Conservation (phyloP, 2,888 invertebrate genomes). For the Balanococcus diminutus region DNA sequence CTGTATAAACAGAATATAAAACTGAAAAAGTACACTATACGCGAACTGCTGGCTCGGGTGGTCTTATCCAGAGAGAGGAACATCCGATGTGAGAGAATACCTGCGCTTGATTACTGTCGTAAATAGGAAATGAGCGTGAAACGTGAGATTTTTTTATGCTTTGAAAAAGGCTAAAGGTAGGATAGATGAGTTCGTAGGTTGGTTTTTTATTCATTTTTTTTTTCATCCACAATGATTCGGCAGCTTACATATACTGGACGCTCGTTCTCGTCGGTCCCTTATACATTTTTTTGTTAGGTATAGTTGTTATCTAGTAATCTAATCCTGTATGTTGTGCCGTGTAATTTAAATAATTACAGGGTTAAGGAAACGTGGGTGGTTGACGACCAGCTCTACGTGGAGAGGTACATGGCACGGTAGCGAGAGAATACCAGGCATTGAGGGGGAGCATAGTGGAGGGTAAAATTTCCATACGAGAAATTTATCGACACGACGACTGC, state of each 20-base stretch:
- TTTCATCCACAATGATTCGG: constrained; percentile 19
- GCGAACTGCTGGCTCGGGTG: background rate
- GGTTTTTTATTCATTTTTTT: background rate
- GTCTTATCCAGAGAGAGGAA: background rate
- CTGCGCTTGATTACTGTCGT: constrained; percentile 28
- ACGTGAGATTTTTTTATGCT: constrained; percentile 21
- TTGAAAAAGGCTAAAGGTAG: constrained; percentile 34
- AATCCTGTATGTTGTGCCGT: constrained; percentile 14
- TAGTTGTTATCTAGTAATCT: constrained; percentile 16
- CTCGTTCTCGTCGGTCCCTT: background rate
- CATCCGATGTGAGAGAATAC: constrained; percentile 31
- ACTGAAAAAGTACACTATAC: background rate
- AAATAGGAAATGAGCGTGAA: constrained; percentile 42
- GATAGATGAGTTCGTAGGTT: background rate
- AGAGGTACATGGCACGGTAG: constrained; percentile 4
- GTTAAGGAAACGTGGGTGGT: constrained; percentile 35
- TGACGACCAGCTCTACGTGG: background rate
- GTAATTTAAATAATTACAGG: constrained; percentile 41
- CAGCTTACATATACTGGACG: background rate
- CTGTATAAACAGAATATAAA: constrained; percentile 5
- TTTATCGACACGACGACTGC: background rate
- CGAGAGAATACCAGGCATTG: background rate
- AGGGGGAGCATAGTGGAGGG: background rate
- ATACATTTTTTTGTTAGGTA: background rate
- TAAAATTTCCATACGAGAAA: constrained; percentile 1